These are phyloP conservation scores for Siphamia tubifer DNA, from an alignment of 2,113 vertebrate genomes.

Conservation along the genomic window DNA sequence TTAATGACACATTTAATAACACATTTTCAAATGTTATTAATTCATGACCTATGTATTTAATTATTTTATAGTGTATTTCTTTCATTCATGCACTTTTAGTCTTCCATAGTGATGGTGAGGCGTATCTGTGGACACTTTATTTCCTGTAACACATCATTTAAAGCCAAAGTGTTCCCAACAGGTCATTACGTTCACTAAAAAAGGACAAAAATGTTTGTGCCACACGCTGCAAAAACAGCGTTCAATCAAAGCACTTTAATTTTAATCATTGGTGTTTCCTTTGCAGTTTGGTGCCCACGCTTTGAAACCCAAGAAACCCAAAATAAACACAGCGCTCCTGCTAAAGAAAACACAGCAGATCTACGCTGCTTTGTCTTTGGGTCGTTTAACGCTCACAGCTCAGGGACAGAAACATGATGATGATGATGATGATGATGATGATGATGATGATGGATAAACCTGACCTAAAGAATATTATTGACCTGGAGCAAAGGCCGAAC, in stretches of 20 bases:
- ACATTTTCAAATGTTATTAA: too few species aligned
- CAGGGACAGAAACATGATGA: neutral
- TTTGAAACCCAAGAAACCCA: constrained; percentile 80
- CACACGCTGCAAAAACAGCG: constrained; percentile 72
- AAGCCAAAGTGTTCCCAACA: constrained; percentile 43
- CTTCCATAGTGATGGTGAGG: constrained; percentile 44
- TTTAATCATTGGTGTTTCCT: constrained; percentile 74
- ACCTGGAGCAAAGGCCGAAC: too few species aligned
- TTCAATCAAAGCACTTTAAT: constrained; percentile 75
- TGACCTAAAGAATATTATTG: too few species aligned
- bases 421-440: too few species aligned
- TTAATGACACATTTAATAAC: too few species aligned
- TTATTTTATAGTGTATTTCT: too few species aligned
- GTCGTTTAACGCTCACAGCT: constrained; percentile 3
- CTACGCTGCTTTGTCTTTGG: constrained; percentile 53
- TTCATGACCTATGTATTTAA: too few species aligned
- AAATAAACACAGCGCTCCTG: constrained; percentile 74
- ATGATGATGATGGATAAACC: too few species aligned
- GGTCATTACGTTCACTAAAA: constrained; percentile 59
- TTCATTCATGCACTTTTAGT: too few species aligned
- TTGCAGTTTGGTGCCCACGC: constrained; percentile 68
- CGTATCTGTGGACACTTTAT: constrained; percentile 51
- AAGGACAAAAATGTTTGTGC: constrained; percentile 77
- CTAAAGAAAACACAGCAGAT: constrained; percentile 72
- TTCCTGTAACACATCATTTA: constrained; percentile 65